Evolutionary conservation across 1,140 invertebrate species (phyloP), one percentile per base, ranked within the genome.

Genomic region (Drosophila prosaltans): DNA sequence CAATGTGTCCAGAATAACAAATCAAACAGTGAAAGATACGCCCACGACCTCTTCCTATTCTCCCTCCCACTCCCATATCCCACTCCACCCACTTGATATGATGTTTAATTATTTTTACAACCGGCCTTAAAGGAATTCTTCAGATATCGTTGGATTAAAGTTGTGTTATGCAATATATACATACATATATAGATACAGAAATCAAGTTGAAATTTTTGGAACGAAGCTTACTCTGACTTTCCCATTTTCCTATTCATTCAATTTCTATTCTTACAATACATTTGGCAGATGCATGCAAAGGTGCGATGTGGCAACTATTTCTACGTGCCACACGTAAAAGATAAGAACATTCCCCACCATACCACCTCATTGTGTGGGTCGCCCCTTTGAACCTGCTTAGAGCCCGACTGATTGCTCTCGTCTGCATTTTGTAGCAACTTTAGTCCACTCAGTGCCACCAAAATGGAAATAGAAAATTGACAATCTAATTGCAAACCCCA

Each of bases 321-420:
- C 40, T 72, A 69, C 68, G 80, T 84, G 81, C 65, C 65, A 55
- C 77, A 84, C 81, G 81, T 83, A 80, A 69, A 36, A 80, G 72
- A 83, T 80, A 82, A 83, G 72, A 8, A 51, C 45, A 51, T 51
- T 51, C 45, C 21, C 45, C 45, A 2, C 6, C 8, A 2, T 21
- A n/a, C 2, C 21, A 16, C 16, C 16, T 16, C 16, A 3, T 8
- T 36, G 32, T 36, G 6, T 6, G 6, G 16, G 16, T 16, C 16
- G 16, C 16, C 45, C 45, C 21, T 16, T 8, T 51, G 7, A 26
- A 26, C 21, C 45, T 51, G 9, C 45, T 51, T 51, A 26, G 45
- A 40, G 39, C 0, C 64, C 72, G 65, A 32, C 7, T 39, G 51
- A 28, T 16, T 59, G 24, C 63, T 48, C 11, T 10, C 45, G 30